A percentile compares a stretch with the other conserved stretches of the same genome.
Evolutionary conservation across 2,888 invertebrate genomes (phyloP).

Genomic region (Octonoba sinensis): DNA sequence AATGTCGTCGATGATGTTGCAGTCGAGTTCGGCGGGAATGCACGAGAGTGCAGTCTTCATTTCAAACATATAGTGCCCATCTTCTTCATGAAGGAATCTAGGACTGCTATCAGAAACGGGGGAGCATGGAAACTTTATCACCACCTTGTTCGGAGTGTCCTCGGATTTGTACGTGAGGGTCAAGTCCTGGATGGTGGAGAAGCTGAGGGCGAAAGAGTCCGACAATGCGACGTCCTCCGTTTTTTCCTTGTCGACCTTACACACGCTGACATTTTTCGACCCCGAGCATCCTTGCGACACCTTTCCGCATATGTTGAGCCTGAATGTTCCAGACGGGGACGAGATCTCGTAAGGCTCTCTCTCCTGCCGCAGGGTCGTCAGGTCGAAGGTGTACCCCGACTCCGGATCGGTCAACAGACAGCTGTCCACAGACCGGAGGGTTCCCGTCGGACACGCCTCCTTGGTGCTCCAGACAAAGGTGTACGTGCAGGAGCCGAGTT

Average conservation of each 20-base stretch:
- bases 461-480: constrained; percentile 69
- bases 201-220: constrained; percentile 32
- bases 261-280: constrained; percentile 44
- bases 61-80: constrained; percentile 39
- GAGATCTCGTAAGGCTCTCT: constrained; percentile 67
- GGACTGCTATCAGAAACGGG: constrained; percentile 11
- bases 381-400: constrained; percentile 67
- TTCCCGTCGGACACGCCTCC: constrained; percentile 69
- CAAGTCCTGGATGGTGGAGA: constrained; percentile 39
- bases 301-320: constrained; percentile 47
- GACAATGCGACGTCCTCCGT: constrained; percentile 24
- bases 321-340: constrained; percentile 9
- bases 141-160: constrained; percentile 9
- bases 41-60: constrained; percentile 50
- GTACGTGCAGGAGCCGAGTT: constrained; percentile 68
- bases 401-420: constrained; percentile 67
- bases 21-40: constrained; percentile 31
- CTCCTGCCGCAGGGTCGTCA: constrained; percentile 67
- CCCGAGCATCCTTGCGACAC: constrained; percentile 24
- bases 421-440: constrained; percentile 43
- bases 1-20: constrained; percentile 29
- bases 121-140: constrained; percentile 42
- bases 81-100: constrained; percentile 28
- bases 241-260: constrained; percentile 24
- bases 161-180: constrained; percentile 36